Evolutionary conservation across 2,797 vertebrate genomes (phyloP), one percentile per base, ranked within the genome.

Genomic region (Tamandua tetradactyla): DNA sequence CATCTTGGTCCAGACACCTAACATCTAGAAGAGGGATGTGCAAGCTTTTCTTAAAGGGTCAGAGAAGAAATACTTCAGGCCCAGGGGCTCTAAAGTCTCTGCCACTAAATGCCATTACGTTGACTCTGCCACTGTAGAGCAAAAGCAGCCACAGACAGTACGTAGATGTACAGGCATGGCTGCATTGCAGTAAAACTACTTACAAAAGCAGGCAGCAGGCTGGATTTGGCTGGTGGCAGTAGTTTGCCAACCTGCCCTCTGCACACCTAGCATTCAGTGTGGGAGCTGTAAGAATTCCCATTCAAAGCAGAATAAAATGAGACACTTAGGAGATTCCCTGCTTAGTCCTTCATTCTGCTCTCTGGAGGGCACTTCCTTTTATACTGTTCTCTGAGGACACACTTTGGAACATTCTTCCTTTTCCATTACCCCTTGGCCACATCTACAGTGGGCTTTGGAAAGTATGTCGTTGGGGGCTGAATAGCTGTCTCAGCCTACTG

Each of bases 141-240:
- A 47, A 14, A 15, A n/a, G 30, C 49, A 20, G 18, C 11, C n/a
- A 18, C 14, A 10, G 25, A 6, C 11, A 3, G 1, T 1, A 52
- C 5, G 30, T 6, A 57, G 17, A 14, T 11, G 30, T 12, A 27
- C 0, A 2, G 17, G 37, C 15, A 2, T 15, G 22, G 72, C 71
- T 9, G 0, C 3, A 4, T 8, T 22, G 13, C 27, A 2, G 2
- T 5, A 62, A 1, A 6, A 32, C 71, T 3, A 23, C 20, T 80
- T 5, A n/a, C 20, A 82, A 11, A 64, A 4, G 3, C 22, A 7
- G 42, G 37, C 17, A 2, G 18, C 1, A n/a, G 17, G 37, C 11
- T 14, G 11, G 32, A 5, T 18, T 10, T 35, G 30, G n/a, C 75
- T 15, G 2, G 25, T 0, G 20, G 32, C 37, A 14, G 23, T 2